Evolutionary conservation across 92 coral and sea anemone genomes (phyloP).

Genomic region (Pocillopora meandrina): DNA sequence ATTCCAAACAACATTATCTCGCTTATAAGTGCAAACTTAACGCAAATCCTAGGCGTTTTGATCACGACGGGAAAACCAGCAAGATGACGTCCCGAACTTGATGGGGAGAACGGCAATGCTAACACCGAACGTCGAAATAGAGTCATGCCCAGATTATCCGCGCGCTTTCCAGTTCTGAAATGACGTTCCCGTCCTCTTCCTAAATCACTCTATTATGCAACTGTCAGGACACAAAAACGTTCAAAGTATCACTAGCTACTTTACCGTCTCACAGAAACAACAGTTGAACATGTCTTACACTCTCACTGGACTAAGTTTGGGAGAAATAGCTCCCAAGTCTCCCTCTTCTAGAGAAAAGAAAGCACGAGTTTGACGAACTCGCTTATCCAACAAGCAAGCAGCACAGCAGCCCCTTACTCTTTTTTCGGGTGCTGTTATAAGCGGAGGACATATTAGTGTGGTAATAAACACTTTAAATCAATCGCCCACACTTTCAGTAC

Average conservation of each 20-base stretch:
- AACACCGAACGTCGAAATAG: too few relatives aligned
- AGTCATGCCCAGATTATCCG: too few relatives aligned
- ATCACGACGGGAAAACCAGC: too few relatives aligned
- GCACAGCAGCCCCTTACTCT: slow-evolving; percentile 10
- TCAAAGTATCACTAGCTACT: not conserved
- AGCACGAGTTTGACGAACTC: slow-evolving; percentile 3
- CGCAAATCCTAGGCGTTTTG: too few relatives aligned
- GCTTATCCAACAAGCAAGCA: not conserved
- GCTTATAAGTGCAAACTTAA: too few relatives aligned
- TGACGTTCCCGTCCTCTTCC: too few relatives aligned
- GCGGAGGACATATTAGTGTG: not conserved
- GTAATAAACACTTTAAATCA: not conserved
- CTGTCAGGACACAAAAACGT: slow-evolving; percentile 11
- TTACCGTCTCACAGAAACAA: slow-evolving; percentile 13
- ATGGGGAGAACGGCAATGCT: too few relatives aligned
- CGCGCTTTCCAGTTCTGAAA: too few relatives aligned
- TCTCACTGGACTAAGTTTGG: slow-evolving; percentile 17
- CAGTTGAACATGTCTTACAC: slow-evolving; percentile 3
- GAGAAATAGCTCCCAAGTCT: slow-evolving; percentile 4
- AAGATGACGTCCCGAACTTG: too few relatives aligned
- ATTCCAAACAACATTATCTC: too few relatives aligned
- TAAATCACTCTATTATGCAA: not conserved
- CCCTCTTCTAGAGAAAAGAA: slow-evolving; percentile 9
- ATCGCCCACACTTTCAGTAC: slow-evolving; percentile 2
- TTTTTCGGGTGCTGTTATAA: not conserved